Evolutionary conservation across 2,797 vertebrate species (phyloP).

Genomic region (Rhyacichthys aspro): DNA sequence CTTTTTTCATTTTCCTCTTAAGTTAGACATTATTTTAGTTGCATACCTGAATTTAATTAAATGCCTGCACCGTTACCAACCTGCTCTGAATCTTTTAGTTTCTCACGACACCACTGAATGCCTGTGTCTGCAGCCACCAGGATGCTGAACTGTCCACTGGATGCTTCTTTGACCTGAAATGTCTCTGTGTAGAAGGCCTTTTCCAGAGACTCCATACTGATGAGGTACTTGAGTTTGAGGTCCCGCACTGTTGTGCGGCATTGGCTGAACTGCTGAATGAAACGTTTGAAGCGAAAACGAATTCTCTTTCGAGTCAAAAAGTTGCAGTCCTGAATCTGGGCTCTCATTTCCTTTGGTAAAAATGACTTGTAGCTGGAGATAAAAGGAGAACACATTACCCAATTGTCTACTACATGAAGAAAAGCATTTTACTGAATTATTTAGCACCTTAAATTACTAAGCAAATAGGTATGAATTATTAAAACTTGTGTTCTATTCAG

Average conservation of each 20-base stretch:
- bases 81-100: conserved; percentile 69
- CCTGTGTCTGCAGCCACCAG: conserved; percentile 90
- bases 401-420: neutral
- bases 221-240: conserved; percentile 97
- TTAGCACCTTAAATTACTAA: too few relatives aligned
- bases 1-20: too few relatives aligned
- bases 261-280: conserved; percentile 77
- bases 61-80: conserved; percentile 31
- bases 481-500: too few relatives aligned
- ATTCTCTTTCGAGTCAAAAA: conserved; percentile 96
- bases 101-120: conserved; percentile 72
- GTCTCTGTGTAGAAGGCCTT: conserved; percentile 91
- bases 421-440: too few relatives aligned
- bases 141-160: conserved; percentile 83
- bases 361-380: conserved; percentile 92
- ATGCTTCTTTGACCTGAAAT: conserved; percentile 89
- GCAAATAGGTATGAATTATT: too few relatives aligned
- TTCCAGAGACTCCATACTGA: conserved; percentile 94
- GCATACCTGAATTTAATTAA: neutral
- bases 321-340: conserved; percentile 93
- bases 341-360: conserved; percentile 90
- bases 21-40: neutral
- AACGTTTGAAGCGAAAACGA: conserved; percentile 91
- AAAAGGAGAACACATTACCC: neutral
- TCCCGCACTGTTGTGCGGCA: conserved; percentile 87